Base-by-base conservation (phyloP, 2,888 invertebrate species). In the Antitype chi region DNA sequence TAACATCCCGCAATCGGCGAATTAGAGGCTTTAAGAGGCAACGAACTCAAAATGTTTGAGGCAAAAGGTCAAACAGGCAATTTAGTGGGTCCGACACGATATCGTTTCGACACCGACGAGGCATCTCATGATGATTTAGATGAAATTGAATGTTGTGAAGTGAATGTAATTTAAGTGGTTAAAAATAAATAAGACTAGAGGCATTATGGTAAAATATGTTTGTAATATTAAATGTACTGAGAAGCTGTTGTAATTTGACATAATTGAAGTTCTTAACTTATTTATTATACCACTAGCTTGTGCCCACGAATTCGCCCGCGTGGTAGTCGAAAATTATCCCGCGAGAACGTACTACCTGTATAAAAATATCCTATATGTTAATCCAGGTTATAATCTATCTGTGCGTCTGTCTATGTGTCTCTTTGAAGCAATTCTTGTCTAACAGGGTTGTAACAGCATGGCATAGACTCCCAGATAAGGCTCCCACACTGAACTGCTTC, bases 31-130 rank as follows among this genome's bases (percentile, higher is more conserved):
- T 87, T 88, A 87, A 87, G 86, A 87, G 88, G 85, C 87, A 90
- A 86, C 82, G 88, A 88, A 90, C 90, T 87, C 83, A 82, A 85
- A 84, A 87, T 80, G 77, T 87, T 78, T 82, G 49, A 69, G 60
- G 84, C 85, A 84, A 94, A 94, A 95, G 94, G 95, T 94, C 93
- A 94, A 92, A 92, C 93, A 92, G 90, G 89, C 92, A 93, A 94
- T 94, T 93, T 92, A 91, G 88, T 87, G 88, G 90, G 88, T 82
- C 89, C 89, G 81, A 90, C 86, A 91, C 89, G 89, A 88, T 85
- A 84, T 81, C 70, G 87, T 94, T 92, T 89, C 93, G 85, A 89
- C 91, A 93, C 74, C 68, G 69, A 70, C 75, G 83, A 87, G 85
- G 86, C 88, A 89, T 90, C 89, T 89, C 80, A 76, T 79, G 78